Evolutionary conservation across 2,888 invertebrate genomes (phyloP), one percentile per base, ranked within the genome.

Genomic region (Apodemia zela): DNA sequence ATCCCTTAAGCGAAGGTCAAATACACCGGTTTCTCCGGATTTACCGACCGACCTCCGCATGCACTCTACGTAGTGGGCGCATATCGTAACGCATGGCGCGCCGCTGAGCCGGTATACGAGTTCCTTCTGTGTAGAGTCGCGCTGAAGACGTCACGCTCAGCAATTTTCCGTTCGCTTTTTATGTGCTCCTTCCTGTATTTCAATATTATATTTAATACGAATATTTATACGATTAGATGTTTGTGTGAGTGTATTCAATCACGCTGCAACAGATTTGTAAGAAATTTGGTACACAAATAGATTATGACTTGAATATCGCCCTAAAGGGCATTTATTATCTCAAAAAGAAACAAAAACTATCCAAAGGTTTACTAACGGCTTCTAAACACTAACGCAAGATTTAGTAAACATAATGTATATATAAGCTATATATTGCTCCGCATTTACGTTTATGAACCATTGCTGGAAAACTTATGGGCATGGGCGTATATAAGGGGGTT

Each of bases 81-180:
- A 81, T 75, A 58, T 29, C 58, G 54, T 54, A 54, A 54, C 21
- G 54, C 54, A 33, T 25, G 54, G 45, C 58, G 63, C 76, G 70
- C 75, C 77, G 75, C 85, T 80, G 90, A 89, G 89, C 89, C 94
- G 95, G 95, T 95, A 95, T 95, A 94, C 94, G 94, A 95, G 95
- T 95, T 95, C 95, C 95, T 95, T 94, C 93, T 77, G 82, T 82
- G 90, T 92, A 92, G 92, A 87, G 84, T 82, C 79, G 74, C 74
- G 75, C 74, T 75, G 71, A 71, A 67, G 69, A 66, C 71, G 69
- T 63, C 69, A 59, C 63, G 60, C 64, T 66, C 67, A 63, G 63
- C 57, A 58, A 60, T 62, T 63, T 68, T 70, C 72, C 72, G 70
- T 68, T 71, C 63, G 67, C 61, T 69, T 63, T 62, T 25, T n/a